phyloP scores from a whole-genome alignment of 2,888 invertebrate genomes.

The Cheilosia grossa region DNA sequence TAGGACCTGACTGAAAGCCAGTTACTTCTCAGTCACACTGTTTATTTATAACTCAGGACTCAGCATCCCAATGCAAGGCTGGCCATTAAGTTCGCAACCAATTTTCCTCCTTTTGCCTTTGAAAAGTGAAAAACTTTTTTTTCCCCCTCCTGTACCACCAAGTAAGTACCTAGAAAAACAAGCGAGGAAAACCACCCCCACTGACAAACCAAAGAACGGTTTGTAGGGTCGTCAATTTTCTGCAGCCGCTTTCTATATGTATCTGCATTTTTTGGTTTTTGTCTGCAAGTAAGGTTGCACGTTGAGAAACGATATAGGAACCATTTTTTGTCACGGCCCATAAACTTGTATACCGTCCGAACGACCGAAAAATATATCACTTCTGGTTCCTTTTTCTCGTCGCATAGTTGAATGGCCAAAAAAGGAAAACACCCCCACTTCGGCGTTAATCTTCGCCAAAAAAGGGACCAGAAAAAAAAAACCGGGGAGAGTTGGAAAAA shows the following conservation, averaged over 20 bases:
- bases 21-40: constrained; percentile 59
- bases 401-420: constrained; percentile 42
- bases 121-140: constrained; percentile 50
- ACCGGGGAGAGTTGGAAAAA: constrained; percentile 16
- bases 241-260: constrained; percentile 61
- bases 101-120: constrained; percentile 41
- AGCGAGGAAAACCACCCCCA: constrained; percentile 20
- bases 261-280: constrained; percentile 24
- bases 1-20: constrained; percentile 42
- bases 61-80: constrained; percentile 8
- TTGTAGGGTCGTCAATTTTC: constrained; percentile 69
- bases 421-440: constrained; percentile 34
- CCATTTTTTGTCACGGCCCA: constrained; percentile 73
- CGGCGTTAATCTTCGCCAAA: constrained; percentile 6
- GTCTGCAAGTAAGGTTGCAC: constrained; percentile 26
- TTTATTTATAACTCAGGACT: constrained; percentile 45
- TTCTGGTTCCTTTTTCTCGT: constrained; percentile 50
- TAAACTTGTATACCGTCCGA: constrained; percentile 71
- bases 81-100: constrained; percentile 52
- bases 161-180: constrained; percentile 46
- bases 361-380: constrained; percentile 73
- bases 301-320: constrained; percentile 72
- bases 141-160: neutral
- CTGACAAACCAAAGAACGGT: constrained; percentile 31
- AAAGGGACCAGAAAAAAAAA: constrained; percentile 33